Evolutionary conservation across 2,888 invertebrate species (phyloP).

Genomic region (Tillus elongatus): DNA sequence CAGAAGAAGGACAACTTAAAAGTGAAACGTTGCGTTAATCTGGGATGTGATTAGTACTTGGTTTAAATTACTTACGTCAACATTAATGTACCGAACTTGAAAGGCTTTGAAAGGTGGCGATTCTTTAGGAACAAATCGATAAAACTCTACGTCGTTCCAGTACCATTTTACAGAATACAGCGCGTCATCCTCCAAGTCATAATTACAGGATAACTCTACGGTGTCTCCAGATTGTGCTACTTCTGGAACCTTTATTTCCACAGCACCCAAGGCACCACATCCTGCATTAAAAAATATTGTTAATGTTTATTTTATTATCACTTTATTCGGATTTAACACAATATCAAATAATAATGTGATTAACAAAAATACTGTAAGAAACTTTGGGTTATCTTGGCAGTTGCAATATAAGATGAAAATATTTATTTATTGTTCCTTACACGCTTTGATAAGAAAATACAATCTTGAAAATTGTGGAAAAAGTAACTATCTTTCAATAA

Average conservation of each 20-base stretch:
- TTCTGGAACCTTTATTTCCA: slow-evolving; percentile 40
- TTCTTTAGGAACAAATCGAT: slow-evolving; percentile 47
- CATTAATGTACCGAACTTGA: slow-evolving; percentile 41
- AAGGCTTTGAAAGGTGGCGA: slow-evolving; percentile 46
- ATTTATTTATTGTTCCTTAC: too few species aligned
- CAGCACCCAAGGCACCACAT: slow-evolving; percentile 31
- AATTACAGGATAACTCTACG: slow-evolving; percentile 44
- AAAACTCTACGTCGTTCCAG: slow-evolving; percentile 47
- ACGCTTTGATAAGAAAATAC: too few species aligned
- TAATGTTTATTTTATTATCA: neutral
- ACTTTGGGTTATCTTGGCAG: too few species aligned
- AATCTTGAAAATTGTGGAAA: too few species aligned
- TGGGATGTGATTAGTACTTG: slow-evolving; percentile 15
- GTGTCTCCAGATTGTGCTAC: slow-evolving; percentile 43
- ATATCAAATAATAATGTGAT: too few species aligned
- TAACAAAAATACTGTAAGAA: too few species aligned
- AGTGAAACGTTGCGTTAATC: too few species aligned
- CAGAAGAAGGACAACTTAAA: too few species aligned
- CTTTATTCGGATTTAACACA: too few species aligned
- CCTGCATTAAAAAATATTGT: slow-evolving; percentile 29
- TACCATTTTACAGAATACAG: slow-evolving; percentile 50
- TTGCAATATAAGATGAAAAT: too few species aligned
- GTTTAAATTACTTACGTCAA: slow-evolving; percentile 43
- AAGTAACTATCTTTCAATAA: too few species aligned
- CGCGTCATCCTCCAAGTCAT: slow-evolving; percentile 46